Percentiles rank a stretch among this genome's conserved stretches.
Evolutionary conservation across 2,888 invertebrate species (phyloP).

Genomic region (Selenia dentaria): DNA sequence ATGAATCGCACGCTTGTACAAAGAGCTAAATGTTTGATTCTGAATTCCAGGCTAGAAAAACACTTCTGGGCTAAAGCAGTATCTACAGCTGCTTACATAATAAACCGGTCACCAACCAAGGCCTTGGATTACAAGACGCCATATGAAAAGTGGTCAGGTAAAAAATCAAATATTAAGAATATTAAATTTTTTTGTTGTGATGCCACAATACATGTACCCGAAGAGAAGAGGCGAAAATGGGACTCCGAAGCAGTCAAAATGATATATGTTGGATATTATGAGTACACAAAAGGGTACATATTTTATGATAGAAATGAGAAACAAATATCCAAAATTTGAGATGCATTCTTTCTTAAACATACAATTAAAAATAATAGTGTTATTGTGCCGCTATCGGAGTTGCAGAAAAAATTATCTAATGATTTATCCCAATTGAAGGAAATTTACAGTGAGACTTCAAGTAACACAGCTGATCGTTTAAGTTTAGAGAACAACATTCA

Average conservation of each 20-base stretch:
- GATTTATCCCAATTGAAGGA: too few species aligned
- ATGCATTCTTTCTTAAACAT: neutral
- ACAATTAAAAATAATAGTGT: neutral
- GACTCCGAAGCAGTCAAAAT: neutral
- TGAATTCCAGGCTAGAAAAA: constrained; percentile 25
- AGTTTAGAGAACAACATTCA: too few species aligned
- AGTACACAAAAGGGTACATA: constrained; percentile 4
- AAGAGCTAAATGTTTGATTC: constrained; percentile 30
- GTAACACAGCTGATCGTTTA: too few species aligned
- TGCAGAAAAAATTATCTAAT: too few species aligned
- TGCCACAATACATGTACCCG: constrained; percentile 33
- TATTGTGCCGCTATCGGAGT: neutral
- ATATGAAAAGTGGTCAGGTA: constrained; percentile 7
- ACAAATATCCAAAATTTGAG: neutral
- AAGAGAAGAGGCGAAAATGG: constrained; percentile 20
- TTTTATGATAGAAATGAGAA: neutral
- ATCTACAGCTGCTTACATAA: constrained; percentile 26
- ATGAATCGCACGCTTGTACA: constrained; percentile 35
- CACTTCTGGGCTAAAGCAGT: constrained; percentile 34
- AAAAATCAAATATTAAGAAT: constrained; percentile 7
- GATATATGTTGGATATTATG: constrained; percentile 1
- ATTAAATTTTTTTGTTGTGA: constrained; percentile 44
- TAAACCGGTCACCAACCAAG: constrained; percentile 22
- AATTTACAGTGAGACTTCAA: too few species aligned
- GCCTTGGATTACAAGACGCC: constrained; percentile 17